Base-by-base conservation (phyloP, 2,888 invertebrate species). In the Apodemia zela region DNA sequence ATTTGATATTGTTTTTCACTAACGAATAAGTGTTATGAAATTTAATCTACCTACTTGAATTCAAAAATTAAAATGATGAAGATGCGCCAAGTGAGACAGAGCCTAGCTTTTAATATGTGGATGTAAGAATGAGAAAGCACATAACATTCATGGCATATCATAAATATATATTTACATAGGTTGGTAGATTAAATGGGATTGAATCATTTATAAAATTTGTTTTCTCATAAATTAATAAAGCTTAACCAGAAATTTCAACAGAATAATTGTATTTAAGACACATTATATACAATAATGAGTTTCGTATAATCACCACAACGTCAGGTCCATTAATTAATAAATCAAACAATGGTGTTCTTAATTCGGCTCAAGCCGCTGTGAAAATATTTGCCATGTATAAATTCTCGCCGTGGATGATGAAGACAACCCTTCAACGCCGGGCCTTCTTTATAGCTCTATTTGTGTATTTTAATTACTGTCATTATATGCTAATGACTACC, bases 401-500 rank as follows among this genome's bases (percentile, higher is more conserved):
- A 90, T 89, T 85, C 86, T 80, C 82, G 82, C 82, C n/a, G 35
- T 75, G 82, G 83, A 87, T 87, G 89, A 88, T 87, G 90, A 89
- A 90, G 88, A 88, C 89, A 87, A 82, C 92, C 92, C 92, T 91
- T 92, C 90, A 89, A 76, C 87, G 84, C 78, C 81, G 80, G 81
- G 86, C 85, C 82, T 84, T 84, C 91, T 93, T 93, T 93, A 93
- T 93, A 90, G 93, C 93, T 93, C 93, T 93, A 93, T 93, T 94
- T 94, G 93, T 93, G 93, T 94, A 94, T 93, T 94, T 94, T 94
- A 94, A 94, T 94, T 94, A 94, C 93, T 92, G 93, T 93, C 93
- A 93, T 94, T 94, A 94, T 94, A 92, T 92, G 91, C 90, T 92
- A 92, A 92, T 89, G 92, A 89, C 90, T 85, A 81, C 84, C 89